Percentiles rank a stretch among this genome's conserved stretches.
Evolutionary conservation across 2,113 vertebrate species (phyloP).

Genomic region (Rutilus rutilus): DNA sequence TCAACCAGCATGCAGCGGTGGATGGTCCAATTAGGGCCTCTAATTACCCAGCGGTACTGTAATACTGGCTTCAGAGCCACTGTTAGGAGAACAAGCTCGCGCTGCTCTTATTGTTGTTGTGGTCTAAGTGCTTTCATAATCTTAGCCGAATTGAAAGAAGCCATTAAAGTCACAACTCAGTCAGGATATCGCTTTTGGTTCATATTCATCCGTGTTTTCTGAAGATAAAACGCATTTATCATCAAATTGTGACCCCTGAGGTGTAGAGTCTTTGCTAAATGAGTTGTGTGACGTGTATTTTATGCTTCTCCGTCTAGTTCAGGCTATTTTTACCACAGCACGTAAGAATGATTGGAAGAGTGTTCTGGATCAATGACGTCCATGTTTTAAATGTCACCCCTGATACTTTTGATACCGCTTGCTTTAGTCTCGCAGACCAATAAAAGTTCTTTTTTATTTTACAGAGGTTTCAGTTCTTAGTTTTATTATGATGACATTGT

Average conservation of each 20-base stretch:
- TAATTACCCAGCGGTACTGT: slow-evolving; percentile 41
- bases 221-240: not conserved
- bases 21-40: slow-evolving; percentile 37
- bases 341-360: not conserved
- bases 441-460: not conserved
- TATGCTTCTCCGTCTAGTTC: not conserved
- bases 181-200: not conserved
- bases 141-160: not conserved
- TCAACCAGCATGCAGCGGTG: slow-evolving; percentile 19
- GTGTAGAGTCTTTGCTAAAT: not conserved
- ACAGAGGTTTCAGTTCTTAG: not conserved
- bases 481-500: not conserved
- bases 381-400: not conserved
- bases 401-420: not conserved
- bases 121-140: not conserved
- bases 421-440: not conserved
- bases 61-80: not conserved
- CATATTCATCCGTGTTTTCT: not conserved
- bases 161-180: not conserved
- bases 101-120: not conserved
- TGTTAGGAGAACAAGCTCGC: slow-evolving; percentile 5
- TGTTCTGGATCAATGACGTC: not conserved
- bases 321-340: slow-evolving; percentile 15
- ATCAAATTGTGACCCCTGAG: not conserved
- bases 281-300: not conserved